Evolutionary conservation across 2,113 vertebrate genomes (phyloP).

Genomic region (Megatriorchis doriae): DNA sequence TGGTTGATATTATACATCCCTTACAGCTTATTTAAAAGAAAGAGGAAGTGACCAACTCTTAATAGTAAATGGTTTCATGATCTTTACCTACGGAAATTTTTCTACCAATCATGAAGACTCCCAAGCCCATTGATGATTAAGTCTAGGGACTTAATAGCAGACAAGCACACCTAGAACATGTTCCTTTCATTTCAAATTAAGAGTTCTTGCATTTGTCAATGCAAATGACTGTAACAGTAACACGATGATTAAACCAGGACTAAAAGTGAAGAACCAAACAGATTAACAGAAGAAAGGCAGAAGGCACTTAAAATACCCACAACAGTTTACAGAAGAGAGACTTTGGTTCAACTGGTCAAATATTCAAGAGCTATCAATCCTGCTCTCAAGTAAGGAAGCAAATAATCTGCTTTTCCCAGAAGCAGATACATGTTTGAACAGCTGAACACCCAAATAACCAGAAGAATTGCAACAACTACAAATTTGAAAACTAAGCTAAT

Average conservation of each 20-base stretch:
- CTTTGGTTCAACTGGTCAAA: neutral
- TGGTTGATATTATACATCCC: neutral
- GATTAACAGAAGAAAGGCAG: neutral
- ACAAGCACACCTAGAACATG: neutral
- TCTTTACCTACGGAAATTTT: neutral
- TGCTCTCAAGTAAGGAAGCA: neutral
- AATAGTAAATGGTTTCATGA: neutral
- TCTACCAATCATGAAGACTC: neutral
- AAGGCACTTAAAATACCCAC: neutral
- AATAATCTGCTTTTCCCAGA: neutral
- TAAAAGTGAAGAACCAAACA: neutral
- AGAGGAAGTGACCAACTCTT: neutral
- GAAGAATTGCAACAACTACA: neutral
- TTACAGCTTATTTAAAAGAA: neutral
- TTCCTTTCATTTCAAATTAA: neutral
- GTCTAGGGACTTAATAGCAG: neutral
- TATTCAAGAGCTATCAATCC: neutral
- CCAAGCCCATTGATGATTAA: neutral
- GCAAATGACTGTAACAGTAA: neutral
- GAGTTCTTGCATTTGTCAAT: neutral
- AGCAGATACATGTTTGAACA: neutral
- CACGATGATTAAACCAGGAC: neutral
- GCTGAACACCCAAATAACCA: neutral
- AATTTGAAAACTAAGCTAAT: neutral
- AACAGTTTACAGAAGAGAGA: neutral